Conservation (phyloP, 2,888 invertebrate genomes). For the Desoria tigrina region DNA sequence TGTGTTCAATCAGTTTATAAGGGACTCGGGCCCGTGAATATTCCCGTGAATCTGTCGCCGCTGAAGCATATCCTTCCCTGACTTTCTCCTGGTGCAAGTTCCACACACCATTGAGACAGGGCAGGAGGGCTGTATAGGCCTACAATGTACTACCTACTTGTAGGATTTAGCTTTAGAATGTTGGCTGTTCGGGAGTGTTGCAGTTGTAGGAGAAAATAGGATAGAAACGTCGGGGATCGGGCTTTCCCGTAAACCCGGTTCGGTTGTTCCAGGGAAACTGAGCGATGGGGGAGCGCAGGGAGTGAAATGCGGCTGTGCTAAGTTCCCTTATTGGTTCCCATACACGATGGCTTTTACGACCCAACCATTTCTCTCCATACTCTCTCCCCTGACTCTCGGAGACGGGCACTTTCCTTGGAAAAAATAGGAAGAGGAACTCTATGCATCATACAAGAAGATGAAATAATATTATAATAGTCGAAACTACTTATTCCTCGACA, state of each 20-base stretch:
- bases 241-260: not conserved
- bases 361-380: constrained; percentile 43
- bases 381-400: constrained; percentile 18
- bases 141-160: constrained; percentile 19
- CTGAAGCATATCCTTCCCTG: too few species aligned
- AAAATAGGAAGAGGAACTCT: constrained; percentile 6
- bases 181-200: too few species aligned
- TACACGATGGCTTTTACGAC: constrained; percentile 43
- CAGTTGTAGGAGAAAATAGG: not conserved
- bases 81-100: constrained; percentile 1
- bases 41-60: too few species aligned
- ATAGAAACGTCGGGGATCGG: constrained; percentile 8
- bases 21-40: too few species aligned
- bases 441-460: constrained; percentile 17
- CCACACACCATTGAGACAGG: not conserved
- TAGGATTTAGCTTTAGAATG: constrained; percentile 18
- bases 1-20: too few species aligned
- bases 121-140: not conserved
- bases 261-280: constrained; percentile 8
- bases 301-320: constrained; percentile 46
- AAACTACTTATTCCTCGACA: too few species aligned
- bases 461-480: too few species aligned
- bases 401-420: not conserved
- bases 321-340: constrained; percentile 43
- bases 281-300: constrained; percentile 37